A percentile compares a stretch with the other conserved stretches of the same genome.
phyloP scores from a whole-genome alignment of 2,888 invertebrate genomes.

The Heliconius erato region DNA sequence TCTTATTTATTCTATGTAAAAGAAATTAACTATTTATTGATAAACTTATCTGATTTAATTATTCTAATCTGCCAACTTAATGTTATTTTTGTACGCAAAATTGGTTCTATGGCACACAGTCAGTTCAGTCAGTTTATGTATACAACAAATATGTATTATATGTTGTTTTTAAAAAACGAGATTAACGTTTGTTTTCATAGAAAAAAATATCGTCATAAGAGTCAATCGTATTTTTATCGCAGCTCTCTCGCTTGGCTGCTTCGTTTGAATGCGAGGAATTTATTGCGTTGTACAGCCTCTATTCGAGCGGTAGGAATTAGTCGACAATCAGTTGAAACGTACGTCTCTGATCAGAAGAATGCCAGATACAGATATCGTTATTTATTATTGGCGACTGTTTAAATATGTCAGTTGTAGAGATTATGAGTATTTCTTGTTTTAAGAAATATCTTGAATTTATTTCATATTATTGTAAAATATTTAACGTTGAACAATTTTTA shows the following conservation, averaged over 20 bases:
- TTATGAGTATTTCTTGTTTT: no score
- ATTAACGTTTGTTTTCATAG: slow-evolving; percentile 70
- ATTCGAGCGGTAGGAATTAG: slow-evolving; percentile 79
- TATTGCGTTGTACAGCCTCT: slow-evolving; percentile 82
- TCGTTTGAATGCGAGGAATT: slow-evolving; percentile 80
- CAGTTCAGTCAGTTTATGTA: not conserved
- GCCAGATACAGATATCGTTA: slow-evolving; percentile 46
- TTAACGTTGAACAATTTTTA: no score
- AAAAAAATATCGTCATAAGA: slow-evolving; percentile 72
- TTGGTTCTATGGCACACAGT: not conserved
- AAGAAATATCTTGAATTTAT: no score
- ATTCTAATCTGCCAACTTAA: not conserved
- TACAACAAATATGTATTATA: not conserved
- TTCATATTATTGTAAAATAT: no score
- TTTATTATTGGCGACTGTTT: slow-evolving; percentile 2
- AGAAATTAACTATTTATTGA: not conserved
- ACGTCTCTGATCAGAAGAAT: slow-evolving; percentile 54
- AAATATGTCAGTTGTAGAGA: not conserved
- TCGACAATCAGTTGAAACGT: slow-evolving; percentile 67
- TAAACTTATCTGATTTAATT: not conserved
- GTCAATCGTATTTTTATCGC: slow-evolving; percentile 82
- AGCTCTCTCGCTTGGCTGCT: slow-evolving; percentile 76
- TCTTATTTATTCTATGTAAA: not conserved
- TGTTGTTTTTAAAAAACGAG: not conserved
- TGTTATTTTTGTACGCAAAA: not conserved